These are phyloP conservation scores for Anhinga anhinga DNA, from an alignment of 2,113 vertebrate species.

Conservation along the genomic window DNA sequence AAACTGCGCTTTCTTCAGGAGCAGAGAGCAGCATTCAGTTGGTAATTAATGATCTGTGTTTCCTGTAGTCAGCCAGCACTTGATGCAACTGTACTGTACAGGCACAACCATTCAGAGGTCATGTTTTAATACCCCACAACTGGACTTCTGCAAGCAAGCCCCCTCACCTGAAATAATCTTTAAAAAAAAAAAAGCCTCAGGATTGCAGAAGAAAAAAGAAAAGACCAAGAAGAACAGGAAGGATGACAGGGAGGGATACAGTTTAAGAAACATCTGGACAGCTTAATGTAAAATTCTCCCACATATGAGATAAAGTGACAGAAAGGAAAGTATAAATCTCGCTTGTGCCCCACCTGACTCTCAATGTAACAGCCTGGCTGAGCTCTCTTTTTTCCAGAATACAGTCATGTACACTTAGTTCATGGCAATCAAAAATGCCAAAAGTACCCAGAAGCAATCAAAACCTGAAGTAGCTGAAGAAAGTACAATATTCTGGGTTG, in stretches of 20 bases:
- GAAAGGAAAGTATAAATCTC: not conserved
- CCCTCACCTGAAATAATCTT: not conserved
- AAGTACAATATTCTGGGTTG: not conserved
- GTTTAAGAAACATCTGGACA: constrained; percentile 4
- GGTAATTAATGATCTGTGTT: not conserved
- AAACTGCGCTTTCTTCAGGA: not conserved
- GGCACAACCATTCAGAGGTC: not conserved
- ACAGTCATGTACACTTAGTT: too few species aligned
- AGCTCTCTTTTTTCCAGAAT: not conserved
- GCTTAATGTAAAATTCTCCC: not conserved
- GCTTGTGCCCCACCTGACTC: not conserved
- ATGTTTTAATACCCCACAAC: not conserved
- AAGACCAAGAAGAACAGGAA: not conserved
- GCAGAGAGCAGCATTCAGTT: not conserved
- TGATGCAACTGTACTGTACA: rapidly evolving
- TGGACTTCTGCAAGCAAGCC: not conserved
- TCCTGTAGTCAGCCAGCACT: not conserved
- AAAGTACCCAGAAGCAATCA: not conserved
- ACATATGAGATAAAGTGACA: not conserved
- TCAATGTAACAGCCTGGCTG: not conserved
- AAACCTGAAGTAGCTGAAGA: not conserved
- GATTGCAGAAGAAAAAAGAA: not conserved
- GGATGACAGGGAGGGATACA: not conserved
- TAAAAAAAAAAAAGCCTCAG: not conserved
- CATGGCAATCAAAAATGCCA: not conserved